Base-by-base conservation (phyloP, 2,113 vertebrate species). In the Sinocyclocheilus rhinocerous region DNA sequence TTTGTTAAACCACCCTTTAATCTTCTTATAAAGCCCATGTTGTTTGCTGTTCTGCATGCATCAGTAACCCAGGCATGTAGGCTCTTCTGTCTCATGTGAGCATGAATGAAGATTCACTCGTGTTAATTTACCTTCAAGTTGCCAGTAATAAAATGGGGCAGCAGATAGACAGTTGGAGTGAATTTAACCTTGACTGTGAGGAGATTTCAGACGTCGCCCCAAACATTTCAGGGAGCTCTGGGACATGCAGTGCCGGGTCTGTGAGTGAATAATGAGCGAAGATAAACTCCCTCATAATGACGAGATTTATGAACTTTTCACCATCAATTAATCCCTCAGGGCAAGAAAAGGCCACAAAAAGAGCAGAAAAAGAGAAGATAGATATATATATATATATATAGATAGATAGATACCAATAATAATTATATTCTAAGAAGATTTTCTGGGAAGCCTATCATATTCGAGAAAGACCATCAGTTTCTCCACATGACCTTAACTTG, bases 141-240 rank as follows among this genome's bases (percentile, higher is more conserved):
- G 80, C 63, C 48, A 26, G 91, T 92, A 81, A 45, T 90, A 84
- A 70, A 70, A 50, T 36, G 67, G 90, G 77, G 69, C 67, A 88
- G 77, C 81, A 85, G 83, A 69, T 88, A 88, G 50, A 59, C 57
- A 90, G 6, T n/a, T 13, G 84, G 90, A 90, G 90, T 91, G 88
- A 94, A 93, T 95, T 94, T 95, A 95, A 95, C 95, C 96, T 95
- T 94, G 93, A 93, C 92, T 90, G 87, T 90, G 77, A 91, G 33
- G 33, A 84, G 88, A 90, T 85, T 91, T 88, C 88, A 93, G 88
- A 93, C 88, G 67, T 77, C 16, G 82, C 3, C 91, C 20, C 93
- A 89, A 85, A 92, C 92, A 93, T 91, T 89, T 83, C 55, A 72
- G 89, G 87, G 77, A 89, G 90, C 92, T 91, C 87, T 84, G 52